Conservation (phyloP, 2,113 vertebrate species). For the Zingel zingel region DNA sequence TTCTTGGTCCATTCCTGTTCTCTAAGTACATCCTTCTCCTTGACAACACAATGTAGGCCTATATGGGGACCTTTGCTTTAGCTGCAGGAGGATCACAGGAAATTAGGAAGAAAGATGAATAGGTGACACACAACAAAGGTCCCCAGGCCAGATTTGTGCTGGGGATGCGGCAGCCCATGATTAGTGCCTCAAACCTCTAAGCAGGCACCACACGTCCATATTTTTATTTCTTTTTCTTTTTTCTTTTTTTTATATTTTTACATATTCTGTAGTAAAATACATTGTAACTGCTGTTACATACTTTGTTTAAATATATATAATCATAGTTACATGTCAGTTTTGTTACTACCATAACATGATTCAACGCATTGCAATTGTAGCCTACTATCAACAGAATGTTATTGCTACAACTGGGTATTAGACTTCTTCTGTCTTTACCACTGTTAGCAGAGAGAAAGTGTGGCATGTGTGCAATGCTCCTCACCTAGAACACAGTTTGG, state of each 20-base stretch:
- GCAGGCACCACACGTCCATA: not conserved
- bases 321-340: not conserved
- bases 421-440: not conserved
- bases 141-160: not conserved
- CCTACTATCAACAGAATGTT: not conserved
- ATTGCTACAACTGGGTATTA: not conserved
- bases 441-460: not conserved
- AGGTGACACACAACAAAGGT: not conserved
- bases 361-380: not conserved
- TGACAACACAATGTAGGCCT: not conserved
- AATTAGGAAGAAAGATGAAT: not conserved
- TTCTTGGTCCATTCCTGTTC: not conserved
- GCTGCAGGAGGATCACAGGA: not conserved
- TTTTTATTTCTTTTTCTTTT: too few species aligned
- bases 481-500: slow-evolving; percentile 9
- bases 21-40: not conserved
- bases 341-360: not conserved
- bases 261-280: not conserved
- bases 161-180: too few species aligned
- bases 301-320: too few species aligned
- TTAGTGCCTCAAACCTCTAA: not conserved
- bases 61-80: too few species aligned
- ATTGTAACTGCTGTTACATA: too few species aligned
- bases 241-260: not conserved
- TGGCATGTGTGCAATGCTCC: not conserved